These are phyloP conservation scores for Parochlus steinenii DNA, from an alignment of 2,888 invertebrate genomes.

Conservation along the genomic window DNA sequence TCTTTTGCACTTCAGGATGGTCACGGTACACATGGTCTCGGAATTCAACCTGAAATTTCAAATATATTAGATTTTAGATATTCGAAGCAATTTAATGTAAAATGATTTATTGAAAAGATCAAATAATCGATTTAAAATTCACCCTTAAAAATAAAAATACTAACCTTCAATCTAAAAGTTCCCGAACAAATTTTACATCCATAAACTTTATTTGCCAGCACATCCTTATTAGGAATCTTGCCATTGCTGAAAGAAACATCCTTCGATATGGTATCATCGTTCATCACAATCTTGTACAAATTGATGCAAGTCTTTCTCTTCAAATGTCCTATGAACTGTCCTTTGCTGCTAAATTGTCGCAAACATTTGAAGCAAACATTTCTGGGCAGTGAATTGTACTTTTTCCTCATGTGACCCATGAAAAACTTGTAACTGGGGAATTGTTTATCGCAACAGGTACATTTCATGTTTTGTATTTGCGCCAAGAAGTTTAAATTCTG, in stretches of 20 bases:
- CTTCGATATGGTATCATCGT: slow-evolving; percentile 19
- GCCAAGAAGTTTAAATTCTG: slow-evolving; percentile 27
- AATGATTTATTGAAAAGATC: too few relatives aligned
- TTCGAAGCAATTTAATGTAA: too few relatives aligned
- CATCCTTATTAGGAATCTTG: slow-evolving; percentile 26
- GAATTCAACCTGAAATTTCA: too few relatives aligned
- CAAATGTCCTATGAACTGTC: slow-evolving; percentile 30
- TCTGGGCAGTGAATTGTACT: slow-evolving; percentile 26
- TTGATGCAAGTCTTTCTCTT: slow-evolving; percentile 29
- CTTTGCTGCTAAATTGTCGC: slow-evolving; percentile 29
- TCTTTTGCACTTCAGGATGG: slow-evolving; percentile 26
- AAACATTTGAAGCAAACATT: slow-evolving; percentile 30
- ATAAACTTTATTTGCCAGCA: slow-evolving; percentile 29
- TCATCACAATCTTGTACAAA: slow-evolving; percentile 25
- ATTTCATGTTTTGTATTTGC: slow-evolving; percentile 30
- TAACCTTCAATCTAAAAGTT: slow-evolving; percentile 27
- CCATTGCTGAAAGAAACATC: slow-evolving; percentile 10
- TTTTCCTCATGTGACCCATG: slow-evolving; percentile 31
- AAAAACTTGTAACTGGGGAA: slow-evolving; percentile 29
- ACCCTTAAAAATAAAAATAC: too few relatives aligned
- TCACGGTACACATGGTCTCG: slow-evolving; percentile 30
- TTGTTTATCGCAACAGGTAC: slow-evolving; percentile 27
- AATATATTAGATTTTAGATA: too few relatives aligned
- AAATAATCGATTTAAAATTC: too few relatives aligned
- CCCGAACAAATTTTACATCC: slow-evolving; percentile 29